These are phyloP conservation scores for Nasonia giraulti DNA, from an alignment of 1,140 invertebrate genomes.

Conservation along the genomic window DNA sequence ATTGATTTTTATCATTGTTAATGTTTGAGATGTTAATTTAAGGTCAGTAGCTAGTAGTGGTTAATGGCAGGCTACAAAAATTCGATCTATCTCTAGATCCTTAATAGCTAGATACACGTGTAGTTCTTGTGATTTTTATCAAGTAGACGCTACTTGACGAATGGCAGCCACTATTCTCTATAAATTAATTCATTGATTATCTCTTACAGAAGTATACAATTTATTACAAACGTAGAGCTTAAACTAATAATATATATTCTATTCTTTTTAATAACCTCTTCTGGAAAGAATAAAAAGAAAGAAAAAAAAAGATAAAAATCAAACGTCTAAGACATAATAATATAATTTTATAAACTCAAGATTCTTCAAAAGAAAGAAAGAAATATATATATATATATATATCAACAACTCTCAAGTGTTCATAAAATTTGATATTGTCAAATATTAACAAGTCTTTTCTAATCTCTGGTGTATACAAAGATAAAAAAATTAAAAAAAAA, in stretches of 20 bases:
- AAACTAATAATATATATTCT: constrained; percentile 37
- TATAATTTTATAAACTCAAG: constrained; percentile 41
- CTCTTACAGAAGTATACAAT: constrained; percentile 49
- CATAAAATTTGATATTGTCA: constrained; percentile 46
- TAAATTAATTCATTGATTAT: constrained; percentile 31
- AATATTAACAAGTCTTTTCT: constrained; percentile 45
- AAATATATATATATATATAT: constrained; percentile 49
- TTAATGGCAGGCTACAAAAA: constrained; percentile 51
- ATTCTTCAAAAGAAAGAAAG: constrained; percentile 38
- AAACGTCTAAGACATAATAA: constrained; percentile 6
- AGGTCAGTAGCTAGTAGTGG: constrained; percentile 44
- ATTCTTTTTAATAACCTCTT: constrained; percentile 12
- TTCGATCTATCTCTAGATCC: constrained; percentile 46
- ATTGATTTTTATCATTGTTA: constrained; percentile 49
- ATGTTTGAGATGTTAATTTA: constrained; percentile 48
- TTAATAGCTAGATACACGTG: constrained; percentile 45
- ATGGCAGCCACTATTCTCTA: constrained; percentile 46
- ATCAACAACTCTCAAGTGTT: constrained; percentile 47
- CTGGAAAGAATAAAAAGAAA: not conserved
- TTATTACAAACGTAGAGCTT: constrained; percentile 45
- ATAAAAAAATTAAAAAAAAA: constrained; percentile 24
- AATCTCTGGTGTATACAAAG: constrained; percentile 42
- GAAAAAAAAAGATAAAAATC: not conserved
- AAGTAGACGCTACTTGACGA: constrained; percentile 45
- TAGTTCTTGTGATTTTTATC: constrained; percentile 48